Evolutionary conservation across 2,797 vertebrate genomes (phyloP).

Genomic region (Apodemus agrarius): DNA sequence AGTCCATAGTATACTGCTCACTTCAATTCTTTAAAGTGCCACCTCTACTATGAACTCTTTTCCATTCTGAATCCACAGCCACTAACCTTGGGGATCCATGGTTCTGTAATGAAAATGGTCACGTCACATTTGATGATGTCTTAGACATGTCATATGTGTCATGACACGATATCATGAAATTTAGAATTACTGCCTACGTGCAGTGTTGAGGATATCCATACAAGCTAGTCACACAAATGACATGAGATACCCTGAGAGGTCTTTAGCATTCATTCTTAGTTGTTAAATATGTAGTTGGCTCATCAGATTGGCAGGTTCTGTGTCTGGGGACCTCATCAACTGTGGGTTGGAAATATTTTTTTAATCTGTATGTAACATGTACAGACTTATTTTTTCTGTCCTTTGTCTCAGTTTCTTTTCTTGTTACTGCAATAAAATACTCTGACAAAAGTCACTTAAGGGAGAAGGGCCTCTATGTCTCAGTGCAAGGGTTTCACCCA

Average conservation of each 20-base stretch:
- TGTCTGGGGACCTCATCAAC: background rate
- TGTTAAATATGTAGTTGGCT: background rate
- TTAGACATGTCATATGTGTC: background rate
- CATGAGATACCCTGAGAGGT: fast-evolving
- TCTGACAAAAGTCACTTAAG: background rate
- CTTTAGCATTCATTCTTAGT: background rate
- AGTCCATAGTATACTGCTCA: background rate
- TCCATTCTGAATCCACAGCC: background rate
- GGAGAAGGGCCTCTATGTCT: background rate
- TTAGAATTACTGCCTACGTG: background rate
- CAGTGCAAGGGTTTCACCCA: background rate
- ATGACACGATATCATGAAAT: background rate
- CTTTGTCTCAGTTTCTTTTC: background rate
- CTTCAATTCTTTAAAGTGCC: background rate
- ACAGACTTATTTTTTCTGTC: background rate
- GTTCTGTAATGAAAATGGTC: background rate
- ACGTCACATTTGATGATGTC: background rate
- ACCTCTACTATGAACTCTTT: background rate
- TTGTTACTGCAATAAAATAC: background rate
- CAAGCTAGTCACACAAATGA: background rate
- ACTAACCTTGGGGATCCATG: background rate
- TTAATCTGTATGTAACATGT: background rate
- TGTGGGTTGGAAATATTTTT: background rate
- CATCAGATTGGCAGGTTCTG: background rate
- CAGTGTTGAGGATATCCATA: background rate